Conservation (phyloP, 1,140 invertebrate species). For the Pachyrhynchus sulphureomaculatus region DNA sequence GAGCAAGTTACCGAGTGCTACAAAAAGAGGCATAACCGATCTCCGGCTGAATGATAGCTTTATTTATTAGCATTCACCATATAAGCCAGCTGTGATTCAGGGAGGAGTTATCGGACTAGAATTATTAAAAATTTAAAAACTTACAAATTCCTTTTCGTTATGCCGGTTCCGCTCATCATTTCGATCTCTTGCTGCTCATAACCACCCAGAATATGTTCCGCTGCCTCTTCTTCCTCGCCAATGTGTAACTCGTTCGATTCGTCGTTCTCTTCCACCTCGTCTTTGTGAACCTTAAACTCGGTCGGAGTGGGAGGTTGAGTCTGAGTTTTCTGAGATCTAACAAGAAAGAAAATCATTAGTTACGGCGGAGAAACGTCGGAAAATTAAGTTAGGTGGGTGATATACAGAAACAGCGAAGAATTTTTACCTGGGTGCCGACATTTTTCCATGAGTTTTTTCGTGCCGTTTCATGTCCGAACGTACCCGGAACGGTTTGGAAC, state of each 20-base stretch:
- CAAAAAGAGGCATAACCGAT: too few relatives aligned
- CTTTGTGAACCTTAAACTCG: constrained; percentile 31
- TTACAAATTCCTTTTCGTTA: constrained; percentile 33
- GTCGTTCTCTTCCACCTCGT: constrained; percentile 36
- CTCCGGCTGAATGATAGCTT: too few relatives aligned
- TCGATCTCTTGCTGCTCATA: constrained; percentile 31
- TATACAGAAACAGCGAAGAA: too few relatives aligned
- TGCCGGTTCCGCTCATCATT: constrained; percentile 20
- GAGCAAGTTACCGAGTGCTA: too few relatives aligned
- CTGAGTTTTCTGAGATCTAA: background rate
- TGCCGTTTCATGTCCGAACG: constrained; percentile 87
- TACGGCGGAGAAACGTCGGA: too few relatives aligned
- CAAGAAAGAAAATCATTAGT: too few relatives aligned
- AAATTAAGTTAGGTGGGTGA: too few relatives aligned
- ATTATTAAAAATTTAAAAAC: too few relatives aligned
- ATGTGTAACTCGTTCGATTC: constrained; percentile 38
- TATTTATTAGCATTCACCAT: too few relatives aligned
- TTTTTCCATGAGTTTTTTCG: constrained; percentile 68
- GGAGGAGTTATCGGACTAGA: too few relatives aligned
- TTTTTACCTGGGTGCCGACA: constrained; percentile 5
- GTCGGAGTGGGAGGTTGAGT: background rate
- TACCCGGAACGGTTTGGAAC: constrained; percentile 81
- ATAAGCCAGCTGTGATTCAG: too few relatives aligned
- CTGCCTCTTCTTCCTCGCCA: constrained; percentile 34
- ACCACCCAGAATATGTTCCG: constrained; percentile 25